A percentile compares a stretch with the other conserved stretches of the same genome.
These are phyloP conservation scores for Megalopta genalis DNA, from an alignment of 1,140 invertebrate genomes.

Conservation along the genomic window DNA sequence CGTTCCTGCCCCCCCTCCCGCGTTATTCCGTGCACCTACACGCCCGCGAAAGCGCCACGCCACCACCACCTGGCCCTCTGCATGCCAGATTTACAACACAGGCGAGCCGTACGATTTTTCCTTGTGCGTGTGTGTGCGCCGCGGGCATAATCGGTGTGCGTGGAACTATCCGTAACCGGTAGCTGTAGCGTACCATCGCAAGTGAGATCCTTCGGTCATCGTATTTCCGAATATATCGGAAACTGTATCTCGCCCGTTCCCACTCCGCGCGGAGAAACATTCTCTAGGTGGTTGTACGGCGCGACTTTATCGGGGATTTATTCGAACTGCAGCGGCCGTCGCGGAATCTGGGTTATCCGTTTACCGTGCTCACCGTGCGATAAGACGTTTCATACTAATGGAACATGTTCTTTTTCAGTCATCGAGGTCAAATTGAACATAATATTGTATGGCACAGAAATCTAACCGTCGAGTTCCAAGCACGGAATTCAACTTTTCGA, in stretches of 20 bases:
- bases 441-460: too few relatives aligned
- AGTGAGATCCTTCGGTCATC: neutral
- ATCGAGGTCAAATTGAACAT: too few relatives aligned
- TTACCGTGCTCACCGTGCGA: neutral
- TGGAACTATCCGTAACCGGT: conserved; percentile 12
- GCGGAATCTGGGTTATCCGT: neutral
- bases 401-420: too few relatives aligned
- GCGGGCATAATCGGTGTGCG: neutral
- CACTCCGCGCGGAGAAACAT: neutral
- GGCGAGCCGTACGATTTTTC: conserved; percentile 3
- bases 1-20: neutral
- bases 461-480: too few relatives aligned
- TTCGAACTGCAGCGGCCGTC: neutral
- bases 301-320: neutral
- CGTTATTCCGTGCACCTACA: neutral
- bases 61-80: conserved; percentile 29
- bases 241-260: neutral
- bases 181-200: neutral
- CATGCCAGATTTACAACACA: conserved; percentile 40
- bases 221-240: conserved; percentile 1
- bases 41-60: neutral
- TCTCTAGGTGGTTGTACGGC: neutral
- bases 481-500: too few relatives aligned
- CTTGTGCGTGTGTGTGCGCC: neutral
- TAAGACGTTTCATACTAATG: too few relatives aligned